Evolutionary conservation across 2,888 invertebrate genomes (phyloP).

Genomic region (Alsophila aescularia): DNA sequence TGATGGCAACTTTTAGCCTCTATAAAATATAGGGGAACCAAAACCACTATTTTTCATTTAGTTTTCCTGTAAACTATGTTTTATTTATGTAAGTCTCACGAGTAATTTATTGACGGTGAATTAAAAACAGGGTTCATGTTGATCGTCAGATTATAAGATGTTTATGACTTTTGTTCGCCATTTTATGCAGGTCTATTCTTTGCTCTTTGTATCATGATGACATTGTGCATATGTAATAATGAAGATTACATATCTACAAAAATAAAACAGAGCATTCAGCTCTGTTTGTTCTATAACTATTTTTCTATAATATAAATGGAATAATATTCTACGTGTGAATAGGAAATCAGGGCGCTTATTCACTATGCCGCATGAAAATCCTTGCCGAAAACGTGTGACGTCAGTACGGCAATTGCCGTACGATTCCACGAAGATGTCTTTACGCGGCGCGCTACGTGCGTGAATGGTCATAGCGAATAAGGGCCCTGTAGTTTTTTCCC

Average conservation of each 20-base stretch:
- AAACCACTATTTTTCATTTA: conserved; percentile 70
- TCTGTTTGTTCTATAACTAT: no score
- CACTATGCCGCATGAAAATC: no score
- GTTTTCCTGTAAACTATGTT: conserved; percentile 65
- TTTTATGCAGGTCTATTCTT: conserved; percentile 25
- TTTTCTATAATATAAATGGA: no score
- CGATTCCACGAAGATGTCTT: no score
- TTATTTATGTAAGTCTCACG: conserved; percentile 51
- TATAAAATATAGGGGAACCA: conserved; percentile 76
- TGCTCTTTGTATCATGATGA: not conserved
- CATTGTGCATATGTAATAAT: not conserved
- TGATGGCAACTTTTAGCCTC: conserved; percentile 80
- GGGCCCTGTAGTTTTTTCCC: no score
- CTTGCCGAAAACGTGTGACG: no score
- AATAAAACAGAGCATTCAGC: no score
- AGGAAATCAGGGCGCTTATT: no score
- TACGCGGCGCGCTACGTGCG: no score
- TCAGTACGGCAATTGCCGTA: no score
- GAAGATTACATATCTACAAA: not conserved
- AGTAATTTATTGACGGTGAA: conserved; percentile 38
- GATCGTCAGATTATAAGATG: conserved; percentile 18
- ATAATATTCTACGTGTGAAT: no score
- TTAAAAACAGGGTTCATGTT: conserved; percentile 30
- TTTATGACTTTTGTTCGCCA: conserved; percentile 11
- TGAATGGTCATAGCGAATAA: no score